These are phyloP conservation scores for Castor canadensis DNA, from an alignment of 2,113 vertebrate genomes.

Conservation along the genomic window DNA sequence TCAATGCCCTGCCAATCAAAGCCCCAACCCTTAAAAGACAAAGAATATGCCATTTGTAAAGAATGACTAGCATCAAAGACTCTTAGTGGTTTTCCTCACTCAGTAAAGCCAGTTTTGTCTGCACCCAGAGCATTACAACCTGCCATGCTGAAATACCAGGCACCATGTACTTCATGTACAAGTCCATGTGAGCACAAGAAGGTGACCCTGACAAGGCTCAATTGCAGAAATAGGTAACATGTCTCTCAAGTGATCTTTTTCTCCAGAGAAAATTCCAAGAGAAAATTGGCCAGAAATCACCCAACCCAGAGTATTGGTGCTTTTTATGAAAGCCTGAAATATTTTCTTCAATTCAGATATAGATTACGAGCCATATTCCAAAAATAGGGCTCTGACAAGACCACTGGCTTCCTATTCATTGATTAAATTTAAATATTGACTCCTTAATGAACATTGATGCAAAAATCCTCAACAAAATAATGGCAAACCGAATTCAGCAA, in stretches of 20 bases:
- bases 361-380: neutral
- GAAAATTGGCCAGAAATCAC: neutral
- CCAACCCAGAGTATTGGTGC: neutral
- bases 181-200: neutral
- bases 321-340: neutral
- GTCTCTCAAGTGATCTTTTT: neutral
- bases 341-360: too few relatives aligned
- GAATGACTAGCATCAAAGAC: neutral
- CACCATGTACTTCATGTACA: neutral
- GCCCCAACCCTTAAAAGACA: neutral
- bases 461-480: too few relatives aligned
- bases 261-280: neutral
- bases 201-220: neutral
- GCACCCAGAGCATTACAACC: neutral
- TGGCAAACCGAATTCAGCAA: too few relatives aligned
- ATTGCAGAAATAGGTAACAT: neutral
- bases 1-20: neutral
- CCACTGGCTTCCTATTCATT: neutral
- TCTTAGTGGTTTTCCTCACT: neutral
- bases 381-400: neutral
- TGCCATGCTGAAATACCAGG: neutral
- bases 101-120: too few relatives aligned
- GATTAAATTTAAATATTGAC: neutral
- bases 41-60: neutral
- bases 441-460: too few relatives aligned